Evolutionary conservation across 2,797 vertebrate species (phyloP).

Genomic region (Acanthornis magna): DNA sequence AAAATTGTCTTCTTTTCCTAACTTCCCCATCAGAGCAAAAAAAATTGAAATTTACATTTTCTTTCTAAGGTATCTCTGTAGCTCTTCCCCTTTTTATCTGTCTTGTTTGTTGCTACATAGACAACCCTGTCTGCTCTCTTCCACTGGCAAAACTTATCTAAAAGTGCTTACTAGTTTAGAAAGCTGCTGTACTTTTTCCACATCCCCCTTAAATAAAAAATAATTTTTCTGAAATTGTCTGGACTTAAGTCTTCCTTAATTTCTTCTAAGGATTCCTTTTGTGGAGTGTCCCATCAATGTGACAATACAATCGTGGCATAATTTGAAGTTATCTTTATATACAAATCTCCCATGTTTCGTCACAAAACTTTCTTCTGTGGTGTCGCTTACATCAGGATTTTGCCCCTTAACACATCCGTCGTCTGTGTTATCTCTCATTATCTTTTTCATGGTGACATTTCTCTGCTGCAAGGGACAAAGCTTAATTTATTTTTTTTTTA

Average conservation of each 20-base stretch:
- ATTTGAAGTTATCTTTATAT: not conserved
- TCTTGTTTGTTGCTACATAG: not conserved
- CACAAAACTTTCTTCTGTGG: not conserved
- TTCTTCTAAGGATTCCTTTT: not conserved
- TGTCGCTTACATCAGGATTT: not conserved
- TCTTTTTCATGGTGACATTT: not conserved
- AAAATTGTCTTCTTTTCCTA: not conserved
- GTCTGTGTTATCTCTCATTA: not conserved
- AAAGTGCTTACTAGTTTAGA: not conserved
- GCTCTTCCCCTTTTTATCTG: not conserved
- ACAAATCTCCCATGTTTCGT: not conserved
- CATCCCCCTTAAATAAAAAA: not conserved
- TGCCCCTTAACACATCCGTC: not conserved
- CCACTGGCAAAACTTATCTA: not conserved
- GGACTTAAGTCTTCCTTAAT: not conserved
- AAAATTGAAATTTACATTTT: not conserved
- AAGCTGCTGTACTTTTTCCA: not conserved
- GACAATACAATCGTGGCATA: not conserved
- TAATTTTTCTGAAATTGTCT: not conserved
- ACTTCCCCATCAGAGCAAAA: not conserved
- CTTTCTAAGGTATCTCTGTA: not conserved
- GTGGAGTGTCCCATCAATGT: not conserved
- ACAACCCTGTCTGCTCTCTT: not conserved
- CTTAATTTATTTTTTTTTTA: not conserved
- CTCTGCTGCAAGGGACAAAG: not conserved